These are phyloP conservation scores for Nebria salina DNA, from an alignment of 2,888 invertebrate species.

Conservation along the genomic window DNA sequence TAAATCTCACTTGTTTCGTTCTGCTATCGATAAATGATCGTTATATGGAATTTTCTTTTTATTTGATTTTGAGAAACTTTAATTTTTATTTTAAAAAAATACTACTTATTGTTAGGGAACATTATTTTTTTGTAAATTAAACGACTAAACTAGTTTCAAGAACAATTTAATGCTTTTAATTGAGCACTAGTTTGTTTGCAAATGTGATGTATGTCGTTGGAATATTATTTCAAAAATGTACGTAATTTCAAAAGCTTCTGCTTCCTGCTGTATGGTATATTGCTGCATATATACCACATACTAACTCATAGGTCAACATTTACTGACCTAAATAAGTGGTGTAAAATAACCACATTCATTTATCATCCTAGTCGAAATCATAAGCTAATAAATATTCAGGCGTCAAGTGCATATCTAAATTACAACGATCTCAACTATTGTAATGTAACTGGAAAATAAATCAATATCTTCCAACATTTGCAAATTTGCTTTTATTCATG, in stretches of 20 bases:
- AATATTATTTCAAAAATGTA: too few relatives aligned
- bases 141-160: too few relatives aligned
- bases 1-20: conserved; percentile 42
- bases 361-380: background rate
- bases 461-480: background rate
- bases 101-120: too few relatives aligned
- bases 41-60: background rate
- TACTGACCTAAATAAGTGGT: background rate
- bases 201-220: too few relatives aligned
- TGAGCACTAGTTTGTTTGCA: too few relatives aligned
- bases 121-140: too few relatives aligned
- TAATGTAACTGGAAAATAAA: background rate
- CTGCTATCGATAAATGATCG: conserved; percentile 31
- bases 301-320: background rate
- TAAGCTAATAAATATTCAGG: background rate
- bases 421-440: background rate
- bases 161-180: too few relatives aligned
- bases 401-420: conserved; percentile 1
- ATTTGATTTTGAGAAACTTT: background rate
- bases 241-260: too few relatives aligned
- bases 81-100: background rate
- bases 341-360: background rate
- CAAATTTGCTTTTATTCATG: background rate
- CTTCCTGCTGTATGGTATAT: background rate
- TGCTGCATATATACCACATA: background rate